phyloP scores from a whole-genome alignment of 2,797 vertebrate genomes.

The Phrynocephalus forsythii region DNA sequence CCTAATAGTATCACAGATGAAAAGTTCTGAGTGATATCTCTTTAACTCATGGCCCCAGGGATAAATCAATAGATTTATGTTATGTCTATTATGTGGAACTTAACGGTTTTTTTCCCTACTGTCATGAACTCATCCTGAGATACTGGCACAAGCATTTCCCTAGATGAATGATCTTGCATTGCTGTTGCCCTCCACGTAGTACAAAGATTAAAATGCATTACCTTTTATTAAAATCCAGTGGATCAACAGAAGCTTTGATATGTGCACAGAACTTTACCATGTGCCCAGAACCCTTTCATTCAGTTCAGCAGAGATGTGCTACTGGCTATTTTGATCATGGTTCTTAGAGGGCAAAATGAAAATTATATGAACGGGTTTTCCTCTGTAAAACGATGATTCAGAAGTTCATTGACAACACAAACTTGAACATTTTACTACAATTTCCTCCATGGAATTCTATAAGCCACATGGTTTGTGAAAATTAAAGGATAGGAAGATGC shows the following conservation, averaged over 20 bases:
- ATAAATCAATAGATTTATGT: background rate
- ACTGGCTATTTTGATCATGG: background rate
- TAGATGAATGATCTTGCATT: background rate
- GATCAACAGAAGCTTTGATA: background rate
- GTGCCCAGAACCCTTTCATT: background rate
- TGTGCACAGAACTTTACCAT: background rate
- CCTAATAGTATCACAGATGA: background rate
- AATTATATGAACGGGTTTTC: background rate
- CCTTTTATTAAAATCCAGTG: background rate
- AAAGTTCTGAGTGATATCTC: background rate
- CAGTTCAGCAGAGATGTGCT: background rate
- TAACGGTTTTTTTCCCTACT: background rate
- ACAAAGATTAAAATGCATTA: background rate
- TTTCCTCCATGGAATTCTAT: background rate
- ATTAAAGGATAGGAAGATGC: background rate
- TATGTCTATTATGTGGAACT: background rate
- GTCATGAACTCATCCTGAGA: background rate
- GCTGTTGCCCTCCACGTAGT: background rate
- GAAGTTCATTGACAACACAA: background rate
- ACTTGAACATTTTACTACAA: background rate
- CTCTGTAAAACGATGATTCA: background rate
- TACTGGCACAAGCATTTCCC: background rate
- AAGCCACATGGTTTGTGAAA: background rate
- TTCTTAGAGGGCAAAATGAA: background rate
- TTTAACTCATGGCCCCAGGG: background rate